Evolutionary conservation across 2,113 vertebrate genomes (phyloP).

Genomic region (Mesitornis unicolor): DNA sequence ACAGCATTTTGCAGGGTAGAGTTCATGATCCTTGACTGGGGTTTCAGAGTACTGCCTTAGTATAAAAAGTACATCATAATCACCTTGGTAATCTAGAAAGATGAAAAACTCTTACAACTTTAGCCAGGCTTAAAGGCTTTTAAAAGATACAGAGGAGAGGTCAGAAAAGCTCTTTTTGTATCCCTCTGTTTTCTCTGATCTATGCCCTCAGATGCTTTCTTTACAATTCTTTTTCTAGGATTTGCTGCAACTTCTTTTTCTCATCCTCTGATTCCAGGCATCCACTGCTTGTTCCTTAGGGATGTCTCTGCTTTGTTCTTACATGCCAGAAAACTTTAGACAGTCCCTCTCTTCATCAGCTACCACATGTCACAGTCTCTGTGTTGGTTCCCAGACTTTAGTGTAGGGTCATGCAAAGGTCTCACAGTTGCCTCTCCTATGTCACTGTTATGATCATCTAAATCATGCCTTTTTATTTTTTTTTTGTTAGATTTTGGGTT

Average conservation of each 20-base stretch:
- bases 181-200: neutral
- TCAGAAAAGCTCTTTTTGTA: neutral
- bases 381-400: neutral
- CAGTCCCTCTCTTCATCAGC: neutral
- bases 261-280: neutral
- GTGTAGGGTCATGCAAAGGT: no score
- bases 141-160: neutral
- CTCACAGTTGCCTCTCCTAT: neutral
- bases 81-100: slow-evolving; percentile 4
- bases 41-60: neutral
- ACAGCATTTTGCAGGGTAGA: neutral
- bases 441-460: neutral
- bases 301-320: neutral
- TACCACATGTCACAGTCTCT: neutral
- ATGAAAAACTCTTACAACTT: neutral
- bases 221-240: neutral
- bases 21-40: neutral
- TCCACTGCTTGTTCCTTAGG: neutral
- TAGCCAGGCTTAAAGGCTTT: slow-evolving; percentile 32
- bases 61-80: slow-evolving; percentile 27
- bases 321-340: neutral
- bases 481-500: neutral
- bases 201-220: neutral
- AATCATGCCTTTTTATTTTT: neutral
- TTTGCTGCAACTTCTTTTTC: neutral